Evolutionary conservation across 2,888 invertebrate genomes (phyloP).

Genomic region (Perdita meconis): DNA sequence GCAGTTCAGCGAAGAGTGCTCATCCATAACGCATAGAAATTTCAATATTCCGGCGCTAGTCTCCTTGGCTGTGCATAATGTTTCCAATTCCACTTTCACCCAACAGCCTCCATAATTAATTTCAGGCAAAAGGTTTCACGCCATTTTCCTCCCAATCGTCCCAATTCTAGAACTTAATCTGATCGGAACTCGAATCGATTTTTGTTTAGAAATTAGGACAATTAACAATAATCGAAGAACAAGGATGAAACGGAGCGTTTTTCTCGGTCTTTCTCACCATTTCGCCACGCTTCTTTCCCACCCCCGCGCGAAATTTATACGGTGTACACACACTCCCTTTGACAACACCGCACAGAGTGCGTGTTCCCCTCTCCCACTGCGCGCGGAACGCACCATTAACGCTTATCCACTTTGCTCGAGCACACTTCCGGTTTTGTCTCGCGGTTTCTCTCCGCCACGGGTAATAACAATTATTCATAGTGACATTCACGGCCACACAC

Average conservation of each 20-base stretch:
- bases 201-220: too few relatives aligned
- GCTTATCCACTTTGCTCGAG: constrained; percentile 61
- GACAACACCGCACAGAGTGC: constrained; percentile 41
- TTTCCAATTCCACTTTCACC: too few relatives aligned
- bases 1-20: constrained; percentile 14
- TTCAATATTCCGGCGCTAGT: constrained; percentile 11
- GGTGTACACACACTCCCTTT: constrained; percentile 50
- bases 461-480: constrained; percentile 61
- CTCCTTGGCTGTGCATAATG: too few relatives aligned
- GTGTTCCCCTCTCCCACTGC: constrained; percentile 38
- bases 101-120: too few relatives aligned
- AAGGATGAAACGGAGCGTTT: constrained; percentile 46
- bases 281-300: constrained; percentile 33
- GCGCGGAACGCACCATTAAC: constrained; percentile 43
- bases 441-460: constrained; percentile 43
- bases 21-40: neutral
- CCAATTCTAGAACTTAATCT: too few relatives aligned
- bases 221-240: too few relatives aligned
- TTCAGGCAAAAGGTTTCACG: too few relatives aligned
- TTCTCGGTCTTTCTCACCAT: constrained; percentile 26
- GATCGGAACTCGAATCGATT: too few relatives aligned
- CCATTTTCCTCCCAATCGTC: too few relatives aligned
- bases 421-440: constrained; percentile 64
- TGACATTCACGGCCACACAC: constrained; percentile 44
- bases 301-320: constrained; percentile 30